Evolutionary conservation across 2,797 vertebrate species (phyloP).

Genomic region (Pseudochirops cupreus): DNA sequence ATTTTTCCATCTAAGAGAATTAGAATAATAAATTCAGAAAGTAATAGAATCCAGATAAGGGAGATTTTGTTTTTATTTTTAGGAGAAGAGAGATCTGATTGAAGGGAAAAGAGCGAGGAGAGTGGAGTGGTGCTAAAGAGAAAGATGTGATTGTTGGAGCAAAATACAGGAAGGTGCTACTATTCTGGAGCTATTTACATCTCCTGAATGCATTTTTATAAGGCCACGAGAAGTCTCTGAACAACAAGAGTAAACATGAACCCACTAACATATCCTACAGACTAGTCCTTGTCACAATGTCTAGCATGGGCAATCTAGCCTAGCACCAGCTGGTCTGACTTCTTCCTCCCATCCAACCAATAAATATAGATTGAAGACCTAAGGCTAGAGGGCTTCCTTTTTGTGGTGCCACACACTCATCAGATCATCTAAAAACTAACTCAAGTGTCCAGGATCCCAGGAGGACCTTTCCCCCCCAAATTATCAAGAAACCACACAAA

Average conservation of each 20-base stretch:
- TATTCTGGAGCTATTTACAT: background rate
- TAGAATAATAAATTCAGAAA: background rate
- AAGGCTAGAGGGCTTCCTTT: background rate
- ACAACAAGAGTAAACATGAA: background rate
- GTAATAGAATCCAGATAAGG: background rate
- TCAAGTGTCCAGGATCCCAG: background rate
- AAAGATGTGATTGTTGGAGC: background rate
- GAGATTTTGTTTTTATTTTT: background rate
- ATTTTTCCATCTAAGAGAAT: background rate
- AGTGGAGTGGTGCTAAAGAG: background rate
- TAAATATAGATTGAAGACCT: background rate
- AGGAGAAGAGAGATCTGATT: background rate
- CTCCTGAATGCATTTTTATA: background rate
- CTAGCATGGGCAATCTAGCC: background rate
- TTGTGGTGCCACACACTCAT: background rate
- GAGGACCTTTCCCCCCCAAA: background rate
- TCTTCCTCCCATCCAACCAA: background rate
- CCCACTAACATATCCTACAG: background rate
- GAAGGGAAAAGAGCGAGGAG: background rate
- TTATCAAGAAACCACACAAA: background rate
- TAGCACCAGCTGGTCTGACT: background rate
- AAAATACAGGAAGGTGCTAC: background rate
- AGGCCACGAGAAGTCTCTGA: background rate
- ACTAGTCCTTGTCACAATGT: background rate
- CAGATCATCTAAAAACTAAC: background rate